These are phyloP conservation scores for Lasioglossum calceatum DNA, from an alignment of 2,888 invertebrate genomes.

Conservation along the genomic window DNA sequence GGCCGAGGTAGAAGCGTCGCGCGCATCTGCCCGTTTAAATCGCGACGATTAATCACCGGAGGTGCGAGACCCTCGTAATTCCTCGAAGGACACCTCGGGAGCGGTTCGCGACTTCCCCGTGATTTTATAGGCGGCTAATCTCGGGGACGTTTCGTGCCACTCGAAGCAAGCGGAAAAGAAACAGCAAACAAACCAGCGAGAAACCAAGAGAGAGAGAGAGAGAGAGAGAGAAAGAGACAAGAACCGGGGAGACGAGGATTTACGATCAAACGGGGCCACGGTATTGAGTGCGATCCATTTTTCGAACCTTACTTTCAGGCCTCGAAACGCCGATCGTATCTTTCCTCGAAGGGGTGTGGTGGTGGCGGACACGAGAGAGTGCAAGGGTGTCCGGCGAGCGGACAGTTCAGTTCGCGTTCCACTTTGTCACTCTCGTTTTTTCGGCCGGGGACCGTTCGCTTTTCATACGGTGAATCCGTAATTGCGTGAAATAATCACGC, in stretches of 20 bases:
- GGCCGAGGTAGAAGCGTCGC: slow-evolving; percentile 4
- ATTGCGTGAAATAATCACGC: slow-evolving; percentile 41
- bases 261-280: slow-evolving; percentile 52
- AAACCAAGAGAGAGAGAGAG: neutral
- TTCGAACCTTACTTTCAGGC: slow-evolving; percentile 49
- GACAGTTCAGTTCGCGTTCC: slow-evolving; percentile 28
- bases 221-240: neutral
- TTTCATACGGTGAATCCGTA: slow-evolving; percentile 31
- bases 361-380: slow-evolving; percentile 1
- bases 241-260: slow-evolving; percentile 38
- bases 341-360: slow-evolving; percentile 14
- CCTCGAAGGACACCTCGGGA: slow-evolving; percentile 56
- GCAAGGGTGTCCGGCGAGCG: slow-evolving; percentile 20
- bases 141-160: slow-evolving; percentile 47
- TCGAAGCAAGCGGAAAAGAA: neutral
- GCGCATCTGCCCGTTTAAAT: slow-evolving; percentile 58
- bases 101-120: slow-evolving; percentile 57
- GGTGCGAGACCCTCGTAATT: slow-evolving; percentile 60
- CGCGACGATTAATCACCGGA: slow-evolving; percentile 64
- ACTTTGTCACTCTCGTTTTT: neutral
- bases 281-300: slow-evolving; percentile 61
- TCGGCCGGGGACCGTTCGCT: neutral
- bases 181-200: neutral
- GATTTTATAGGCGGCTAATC: slow-evolving; percentile 64
- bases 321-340: slow-evolving; percentile 47